Percentiles rank a stretch among this genome's conserved stretches.
Conservation (phyloP, 1,140 invertebrate species). For the Conus ventricosus region DNA sequence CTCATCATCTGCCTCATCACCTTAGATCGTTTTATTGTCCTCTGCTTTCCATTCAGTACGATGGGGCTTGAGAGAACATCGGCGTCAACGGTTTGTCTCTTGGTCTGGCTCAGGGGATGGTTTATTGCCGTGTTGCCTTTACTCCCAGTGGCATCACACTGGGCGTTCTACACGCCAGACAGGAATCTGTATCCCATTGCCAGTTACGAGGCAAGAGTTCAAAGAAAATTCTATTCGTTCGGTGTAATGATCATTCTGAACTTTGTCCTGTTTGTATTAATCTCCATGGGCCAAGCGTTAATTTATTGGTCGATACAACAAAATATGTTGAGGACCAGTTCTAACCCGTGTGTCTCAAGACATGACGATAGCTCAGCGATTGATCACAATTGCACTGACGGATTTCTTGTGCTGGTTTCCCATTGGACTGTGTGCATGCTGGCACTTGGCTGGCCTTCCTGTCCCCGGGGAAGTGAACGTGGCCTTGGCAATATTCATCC, state of each 20-base stretch:
- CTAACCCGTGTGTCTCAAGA: constrained; percentile 13
- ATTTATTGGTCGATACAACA: constrained; percentile 44
- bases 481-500: too few species aligned
- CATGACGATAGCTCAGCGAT: constrained; percentile 30
- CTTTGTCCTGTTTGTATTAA: constrained; percentile 43
- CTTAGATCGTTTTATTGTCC: constrained; percentile 36
- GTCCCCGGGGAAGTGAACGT: constrained; percentile 34
- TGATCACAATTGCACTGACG: constrained; percentile 28
- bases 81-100: not conserved
- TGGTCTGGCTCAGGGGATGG: constrained; percentile 5
- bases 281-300: constrained; percentile 46
- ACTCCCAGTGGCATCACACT: constrained; percentile 24
- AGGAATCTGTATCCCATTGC: constrained; percentile 49
- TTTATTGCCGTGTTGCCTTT: constrained; percentile 22
- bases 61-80: constrained; percentile 20
- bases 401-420: constrained; percentile 45
- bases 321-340: not conserved
- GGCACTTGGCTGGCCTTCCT: constrained; percentile 15
- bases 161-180: constrained; percentile 51
- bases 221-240: constrained; percentile 45
- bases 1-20: constrained; percentile 51
- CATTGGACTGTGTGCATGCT: constrained; percentile 10
- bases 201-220: constrained; percentile 34
- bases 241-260: constrained; percentile 51
- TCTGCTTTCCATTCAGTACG: constrained; percentile 23